phyloP scores from a whole-genome alignment of 2,113 vertebrate species.

The Corythaeola cristata region DNA sequence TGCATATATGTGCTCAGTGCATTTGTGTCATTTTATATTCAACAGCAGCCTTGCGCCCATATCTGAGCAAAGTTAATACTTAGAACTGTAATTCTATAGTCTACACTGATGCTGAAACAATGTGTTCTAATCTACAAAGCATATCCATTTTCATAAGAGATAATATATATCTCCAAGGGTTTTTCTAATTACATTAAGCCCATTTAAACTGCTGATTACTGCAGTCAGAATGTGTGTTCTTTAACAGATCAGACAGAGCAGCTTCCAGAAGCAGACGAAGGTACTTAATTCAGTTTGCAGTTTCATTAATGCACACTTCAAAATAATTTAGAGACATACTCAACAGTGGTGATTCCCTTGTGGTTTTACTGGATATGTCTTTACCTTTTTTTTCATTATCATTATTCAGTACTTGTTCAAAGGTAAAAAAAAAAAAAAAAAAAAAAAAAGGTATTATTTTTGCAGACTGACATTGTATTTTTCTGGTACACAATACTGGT shows the following conservation, averaged over 20 bases:
- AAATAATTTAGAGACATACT: constrained; percentile 26
- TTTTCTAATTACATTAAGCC: constrained; percentile 43
- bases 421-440: not conserved
- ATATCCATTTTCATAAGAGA: constrained; percentile 32
- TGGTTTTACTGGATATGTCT: not conserved
- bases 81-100: not conserved
- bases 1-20: rapidly evolving
- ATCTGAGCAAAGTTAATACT: not conserved
- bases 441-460: not conserved
- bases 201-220: constrained; percentile 36
- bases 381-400: not conserved
- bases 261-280: constrained; percentile 16
- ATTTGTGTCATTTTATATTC: not conserved
- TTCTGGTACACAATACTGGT: not conserved
- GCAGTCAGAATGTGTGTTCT: constrained; percentile 10
- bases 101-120: not conserved
- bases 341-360: not conserved
- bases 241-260: not conserved
- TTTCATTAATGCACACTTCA: constrained; percentile 39
- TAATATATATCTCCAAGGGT: constrained; percentile 4
- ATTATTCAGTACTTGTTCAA: not conserved
- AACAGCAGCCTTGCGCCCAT: not conserved
- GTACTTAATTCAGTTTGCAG: constrained; percentile 35
- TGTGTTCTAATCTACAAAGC: constrained; percentile 14
- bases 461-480: not conserved